Evolutionary conservation across 2,113 vertebrate genomes (phyloP).

Genomic region (Microcebus murinus): DNA sequence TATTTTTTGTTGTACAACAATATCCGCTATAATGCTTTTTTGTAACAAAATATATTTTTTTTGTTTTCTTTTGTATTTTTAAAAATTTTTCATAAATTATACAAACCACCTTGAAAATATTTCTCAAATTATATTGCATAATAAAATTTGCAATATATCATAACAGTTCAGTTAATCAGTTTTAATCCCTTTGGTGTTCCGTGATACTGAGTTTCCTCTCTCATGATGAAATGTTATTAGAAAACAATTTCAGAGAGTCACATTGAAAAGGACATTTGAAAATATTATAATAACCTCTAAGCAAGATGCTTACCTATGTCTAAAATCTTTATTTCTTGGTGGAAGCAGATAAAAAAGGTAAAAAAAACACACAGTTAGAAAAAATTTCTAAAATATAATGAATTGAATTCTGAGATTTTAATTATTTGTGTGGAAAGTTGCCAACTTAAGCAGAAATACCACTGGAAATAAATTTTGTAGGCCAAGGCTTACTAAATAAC

Average conservation of each 20-base stretch:
- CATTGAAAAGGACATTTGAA: constrained; percentile 73
- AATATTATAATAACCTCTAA: constrained; percentile 81
- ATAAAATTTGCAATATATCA: background rate
- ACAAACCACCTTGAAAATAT: constrained; percentile 2
- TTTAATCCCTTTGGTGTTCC: background rate
- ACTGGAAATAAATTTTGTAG: constrained; percentile 29
- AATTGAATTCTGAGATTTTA: constrained; percentile 77
- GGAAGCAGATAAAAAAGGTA: constrained; percentile 88
- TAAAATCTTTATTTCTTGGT: constrained; percentile 99
- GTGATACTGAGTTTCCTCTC: constrained; percentile 46
- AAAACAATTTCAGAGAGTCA: constrained; percentile 49
- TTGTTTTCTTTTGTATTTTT: too few species aligned
- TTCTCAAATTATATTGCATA: background rate
- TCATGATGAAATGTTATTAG: constrained; percentile 51
- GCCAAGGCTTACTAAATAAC: constrained; percentile 35
- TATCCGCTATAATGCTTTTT: background rate
- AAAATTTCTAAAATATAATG: constrained; percentile 79
- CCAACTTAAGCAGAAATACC: constrained; percentile 41
- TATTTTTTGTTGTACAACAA: background rate
- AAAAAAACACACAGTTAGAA: constrained; percentile 85
- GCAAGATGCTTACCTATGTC: constrained; percentile 96
- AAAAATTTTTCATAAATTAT: too few species aligned
- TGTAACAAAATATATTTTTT: constrained; percentile 1
- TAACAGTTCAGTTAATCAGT: background rate
- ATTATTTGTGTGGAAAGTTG: constrained; percentile 42